Evolutionary conservation across 2,888 invertebrate species (phyloP).

Genomic region (Eubasilissa splendida): DNA sequence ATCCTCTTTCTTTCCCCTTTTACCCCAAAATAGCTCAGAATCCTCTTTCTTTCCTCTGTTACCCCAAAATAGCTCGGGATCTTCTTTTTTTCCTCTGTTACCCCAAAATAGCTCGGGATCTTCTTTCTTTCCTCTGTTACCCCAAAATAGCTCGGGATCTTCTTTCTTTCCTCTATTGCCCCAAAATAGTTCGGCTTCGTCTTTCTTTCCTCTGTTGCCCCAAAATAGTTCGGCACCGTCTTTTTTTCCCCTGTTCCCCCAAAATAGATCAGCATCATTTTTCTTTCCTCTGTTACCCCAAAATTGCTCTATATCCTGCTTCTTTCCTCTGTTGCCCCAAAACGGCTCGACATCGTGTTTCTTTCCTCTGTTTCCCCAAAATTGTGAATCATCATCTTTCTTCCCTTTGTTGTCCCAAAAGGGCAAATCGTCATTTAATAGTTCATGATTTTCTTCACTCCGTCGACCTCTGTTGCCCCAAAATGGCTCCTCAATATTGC

Average conservation of each 20-base stretch:
- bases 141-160: constrained; percentile 65
- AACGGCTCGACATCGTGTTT: constrained; percentile 65
- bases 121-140: constrained; percentile 51
- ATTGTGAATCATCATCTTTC: constrained; percentile 55
- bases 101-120: constrained; percentile 66
- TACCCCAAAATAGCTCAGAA: constrained; percentile 43
- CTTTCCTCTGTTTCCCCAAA: constrained; percentile 61
- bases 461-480: constrained; percentile 63
- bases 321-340: constrained; percentile 65
- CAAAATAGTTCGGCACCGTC: constrained; percentile 61
- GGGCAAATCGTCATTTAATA: constrained; percentile 60
- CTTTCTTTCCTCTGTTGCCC: constrained; percentile 63
- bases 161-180: constrained; percentile 61
- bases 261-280: constrained; percentile 65
- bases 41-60: constrained; percentile 49
- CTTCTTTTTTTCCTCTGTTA: constrained; percentile 47
- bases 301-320: constrained; percentile 54
- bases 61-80: constrained; percentile 66
- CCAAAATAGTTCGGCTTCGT: constrained; percentile 60
- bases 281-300: constrained; percentile 59
- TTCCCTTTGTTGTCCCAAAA: constrained; percentile 63
- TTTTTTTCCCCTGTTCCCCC: constrained; percentile 60
- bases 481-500: constrained; percentile 61
- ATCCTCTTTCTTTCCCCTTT: constrained; percentile 52
- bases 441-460: constrained; percentile 59